A percentile compares a stretch with the other conserved stretches of the same genome.
Conservation (phyloP, 1,140 invertebrate genomes). For the Maconellicoccus hirsutus region DNA sequence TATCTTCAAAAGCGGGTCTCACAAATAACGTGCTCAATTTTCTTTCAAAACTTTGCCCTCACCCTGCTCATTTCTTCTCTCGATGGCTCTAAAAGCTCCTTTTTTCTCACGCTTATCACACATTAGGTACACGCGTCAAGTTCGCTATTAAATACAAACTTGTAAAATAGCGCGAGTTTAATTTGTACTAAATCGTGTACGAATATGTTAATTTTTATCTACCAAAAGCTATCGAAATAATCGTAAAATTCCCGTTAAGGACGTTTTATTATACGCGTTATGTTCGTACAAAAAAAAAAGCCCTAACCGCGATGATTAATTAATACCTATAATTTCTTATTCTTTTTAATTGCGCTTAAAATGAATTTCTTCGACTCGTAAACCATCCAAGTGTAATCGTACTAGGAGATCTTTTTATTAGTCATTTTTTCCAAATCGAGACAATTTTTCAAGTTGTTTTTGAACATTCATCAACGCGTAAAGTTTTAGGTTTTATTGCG, state of each 20-base stretch:
- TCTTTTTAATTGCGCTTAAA: not conserved
- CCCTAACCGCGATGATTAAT: not conserved
- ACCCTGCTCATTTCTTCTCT: no score
- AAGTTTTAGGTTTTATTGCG: no score
- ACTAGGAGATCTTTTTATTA: not conserved
- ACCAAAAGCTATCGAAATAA: not conserved
- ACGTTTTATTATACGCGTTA: not conserved
- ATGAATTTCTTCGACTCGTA: not conserved
- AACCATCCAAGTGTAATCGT: not conserved
- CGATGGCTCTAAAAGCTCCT: no score
- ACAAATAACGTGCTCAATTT: no score
- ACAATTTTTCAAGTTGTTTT: not conserved
- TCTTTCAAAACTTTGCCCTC: no score
- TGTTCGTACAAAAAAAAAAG: not conserved
- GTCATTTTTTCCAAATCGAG: not conserved
- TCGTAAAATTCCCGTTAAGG: constrained; percentile 1
- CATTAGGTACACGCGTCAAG: no score
- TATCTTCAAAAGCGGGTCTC: no score
- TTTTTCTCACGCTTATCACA: no score
- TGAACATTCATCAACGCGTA: no score
- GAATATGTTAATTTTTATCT: not conserved
- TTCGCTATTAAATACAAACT: no score
- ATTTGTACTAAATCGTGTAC: not conserved
- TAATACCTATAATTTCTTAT: not conserved
- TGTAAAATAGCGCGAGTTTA: no score